Percentiles rank a stretch among this genome's conserved stretches.
Conservation (phyloP, 2,888 invertebrate species). For the Cephus sareptanus region DNA sequence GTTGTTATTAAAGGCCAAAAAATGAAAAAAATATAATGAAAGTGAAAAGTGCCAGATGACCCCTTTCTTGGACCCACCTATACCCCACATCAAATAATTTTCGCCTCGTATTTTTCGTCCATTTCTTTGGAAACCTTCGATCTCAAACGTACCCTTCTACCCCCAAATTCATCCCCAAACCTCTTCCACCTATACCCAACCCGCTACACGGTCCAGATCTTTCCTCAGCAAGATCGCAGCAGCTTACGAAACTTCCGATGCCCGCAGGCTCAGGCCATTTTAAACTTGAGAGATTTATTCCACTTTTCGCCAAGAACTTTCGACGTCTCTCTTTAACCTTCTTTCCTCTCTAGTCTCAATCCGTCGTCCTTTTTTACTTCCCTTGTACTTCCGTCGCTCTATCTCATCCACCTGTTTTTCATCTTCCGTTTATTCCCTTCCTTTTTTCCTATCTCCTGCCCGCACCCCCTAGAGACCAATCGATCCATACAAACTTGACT, state of each 20-base stretch:
- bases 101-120: neutral
- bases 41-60: neutral
- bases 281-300: slow-evolving; percentile 19
- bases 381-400: neutral
- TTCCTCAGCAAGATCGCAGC: slow-evolving; percentile 1
- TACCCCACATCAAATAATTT: neutral
- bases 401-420: neutral
- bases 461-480: neutral
- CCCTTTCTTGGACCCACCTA: slow-evolving; percentile 29
- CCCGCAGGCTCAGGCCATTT: slow-evolving; percentile 16
- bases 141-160: neutral
- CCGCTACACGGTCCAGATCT: neutral
- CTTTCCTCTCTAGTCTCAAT: neutral
- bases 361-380: neutral
- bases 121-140: neutral
- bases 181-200: neutral
- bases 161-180: neutral
- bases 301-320: slow-evolving; percentile 15
- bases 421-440: neutral
- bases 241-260: slow-evolving; percentile 3
- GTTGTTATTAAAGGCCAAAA: neutral
- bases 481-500: neutral
- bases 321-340: neutral
- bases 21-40: neutral
- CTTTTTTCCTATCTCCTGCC: neutral